A percentile compares a stretch with the other conserved stretches of the same genome.
These are phyloP conservation scores for Hetaerina titia DNA, from an alignment of 2,888 invertebrate species.

Conservation along the genomic window DNA sequence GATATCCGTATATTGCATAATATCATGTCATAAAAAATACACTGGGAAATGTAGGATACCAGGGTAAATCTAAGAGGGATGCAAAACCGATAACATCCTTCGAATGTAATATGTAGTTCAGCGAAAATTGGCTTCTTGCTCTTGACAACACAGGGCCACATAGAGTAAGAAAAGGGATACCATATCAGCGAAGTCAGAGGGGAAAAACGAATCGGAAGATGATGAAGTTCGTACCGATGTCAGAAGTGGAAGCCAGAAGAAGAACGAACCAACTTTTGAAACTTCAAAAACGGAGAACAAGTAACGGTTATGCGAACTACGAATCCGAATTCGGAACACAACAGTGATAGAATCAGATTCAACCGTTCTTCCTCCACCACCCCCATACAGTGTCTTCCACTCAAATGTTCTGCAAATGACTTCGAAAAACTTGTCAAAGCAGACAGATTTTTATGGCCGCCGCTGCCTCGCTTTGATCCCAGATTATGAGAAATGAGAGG, in stretches of 20 bases:
- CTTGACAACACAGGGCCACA: background rate
- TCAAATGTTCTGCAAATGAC: background rate
- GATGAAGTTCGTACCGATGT: background rate
- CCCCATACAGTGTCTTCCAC: background rate
- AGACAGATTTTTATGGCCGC: conserved; percentile 11
- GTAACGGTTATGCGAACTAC: background rate
- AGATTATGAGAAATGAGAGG: conserved; percentile 40
- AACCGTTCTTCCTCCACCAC: conserved; percentile 3
- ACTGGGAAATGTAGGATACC: no score
- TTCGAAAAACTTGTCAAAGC: conserved; percentile 19
- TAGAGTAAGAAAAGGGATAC: background rate
- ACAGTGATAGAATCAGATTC: background rate
- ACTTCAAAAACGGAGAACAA: background rate
- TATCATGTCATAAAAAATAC: no score
- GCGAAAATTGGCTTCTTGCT: background rate
- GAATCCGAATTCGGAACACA: conserved; percentile 21
- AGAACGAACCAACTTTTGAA: conserved; percentile 14
- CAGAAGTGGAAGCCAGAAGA: background rate
- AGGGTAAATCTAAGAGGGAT: no score
- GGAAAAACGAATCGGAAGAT: background rate
- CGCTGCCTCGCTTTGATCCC: conserved; percentile 46
- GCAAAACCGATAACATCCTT: no score
- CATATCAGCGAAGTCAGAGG: background rate
- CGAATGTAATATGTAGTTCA: no score
- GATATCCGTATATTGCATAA: no score